Evolutionary conservation across 2,888 invertebrate species (phyloP).

Genomic region (Melanostoma scalare): DNA sequence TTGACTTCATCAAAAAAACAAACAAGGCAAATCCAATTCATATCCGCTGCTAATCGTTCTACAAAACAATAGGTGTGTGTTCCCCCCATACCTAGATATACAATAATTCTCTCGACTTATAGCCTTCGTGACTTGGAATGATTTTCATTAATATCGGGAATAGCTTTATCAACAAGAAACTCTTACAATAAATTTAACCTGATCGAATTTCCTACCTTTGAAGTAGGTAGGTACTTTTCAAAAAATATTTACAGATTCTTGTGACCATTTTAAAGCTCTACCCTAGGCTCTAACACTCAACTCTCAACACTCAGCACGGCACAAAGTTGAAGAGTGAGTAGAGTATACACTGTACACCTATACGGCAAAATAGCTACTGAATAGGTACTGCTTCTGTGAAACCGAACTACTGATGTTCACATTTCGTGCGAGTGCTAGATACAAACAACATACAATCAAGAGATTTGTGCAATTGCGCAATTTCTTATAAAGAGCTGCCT

Average conservation of each 20-base stretch:
- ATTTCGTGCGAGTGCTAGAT: slow-evolving; percentile 40
- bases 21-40: too few relatives aligned
- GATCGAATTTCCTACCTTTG: background rate
- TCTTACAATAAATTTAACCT: background rate
- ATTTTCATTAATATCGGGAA: too few relatives aligned
- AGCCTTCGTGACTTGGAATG: too few relatives aligned
- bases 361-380: slow-evolving; percentile 20
- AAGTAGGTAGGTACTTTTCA: background rate
- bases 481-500: slow-evolving; percentile 52
- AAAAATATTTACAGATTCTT: slow-evolving; percentile 1
- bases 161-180: too few relatives aligned
- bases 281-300: background rate
- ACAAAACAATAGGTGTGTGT: too few relatives aligned
- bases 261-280: slow-evolving; percentile 17
- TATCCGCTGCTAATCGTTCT: too few relatives aligned
- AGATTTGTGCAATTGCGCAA: slow-evolving; percentile 69
- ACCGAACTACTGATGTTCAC: background rate
- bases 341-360: too few relatives aligned
- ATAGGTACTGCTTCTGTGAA: background rate
- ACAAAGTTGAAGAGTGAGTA: too few relatives aligned
- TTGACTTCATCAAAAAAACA: too few relatives aligned
- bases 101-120: too few relatives aligned
- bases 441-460: slow-evolving; percentile 54
- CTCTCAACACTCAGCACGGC: background rate
- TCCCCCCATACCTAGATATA: too few relatives aligned